Evolutionary conservation across 1,140 invertebrate genomes (phyloP), one percentile per base, ranked within the genome.

Genomic region (Caerostris darwini): DNA sequence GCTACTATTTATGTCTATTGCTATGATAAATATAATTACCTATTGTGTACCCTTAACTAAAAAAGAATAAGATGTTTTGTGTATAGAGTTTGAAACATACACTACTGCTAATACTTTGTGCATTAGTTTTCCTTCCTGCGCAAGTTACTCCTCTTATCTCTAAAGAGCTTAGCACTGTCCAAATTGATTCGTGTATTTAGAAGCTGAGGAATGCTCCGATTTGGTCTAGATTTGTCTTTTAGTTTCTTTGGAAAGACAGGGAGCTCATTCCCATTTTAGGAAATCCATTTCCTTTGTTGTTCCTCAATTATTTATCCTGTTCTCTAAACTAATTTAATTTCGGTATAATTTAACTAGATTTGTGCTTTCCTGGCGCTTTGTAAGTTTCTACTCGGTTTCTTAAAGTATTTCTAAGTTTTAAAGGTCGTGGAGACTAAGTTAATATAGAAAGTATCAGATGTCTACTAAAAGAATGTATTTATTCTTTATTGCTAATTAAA

Each of bases 271-370:
- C 5, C 34, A 50, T 77, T 77, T 8, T 12, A 53, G 71, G 34
- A 53, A 77, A 8, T 50, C 71, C 69, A 71, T 77, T 53, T 50
- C 34, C 10, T 50, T 53, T 50, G 10, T 7, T 34, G 12, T 50
- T 53, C 10, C 61, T 50, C 34, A 71, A 77, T 77, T 77, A 77
- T 77, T 53, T 77, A 50, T 53, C 69, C 71, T 77, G 8, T 77
- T 77, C 34, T 50, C 71, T 53, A 77, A 77, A 53, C 71, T 77
- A 77, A 77, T 77, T 77, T 77, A 77, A 77, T 77, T 77, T 77
- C 34, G 53, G 3, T 77, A 10, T 77, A 50, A 50, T 77, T 77
- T 77, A 53, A 12, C 12, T 77, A 77, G 19, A 77, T 50, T 5
- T 50, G 34, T 2, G 0, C 3, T 7, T 77, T 77, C 50, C 34